A percentile compares a stretch with the other conserved stretches of the same genome.
These are phyloP conservation scores for Aspidiotus destructor DNA, from an alignment of 2,888 invertebrate genomes.

Conservation along the genomic window DNA sequence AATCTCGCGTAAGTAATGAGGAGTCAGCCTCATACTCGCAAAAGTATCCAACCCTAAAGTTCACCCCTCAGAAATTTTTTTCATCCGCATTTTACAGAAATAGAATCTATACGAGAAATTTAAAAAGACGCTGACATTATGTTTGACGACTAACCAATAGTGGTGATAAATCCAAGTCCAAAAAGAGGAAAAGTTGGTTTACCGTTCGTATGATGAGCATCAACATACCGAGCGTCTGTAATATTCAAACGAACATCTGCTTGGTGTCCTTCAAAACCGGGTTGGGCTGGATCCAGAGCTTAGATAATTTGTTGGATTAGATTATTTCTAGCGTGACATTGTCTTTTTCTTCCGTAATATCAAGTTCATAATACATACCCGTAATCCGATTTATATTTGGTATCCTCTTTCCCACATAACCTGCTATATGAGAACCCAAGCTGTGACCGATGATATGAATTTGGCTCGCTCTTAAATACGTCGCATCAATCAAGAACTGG, in stretches of 20 bases:
- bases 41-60: too few relatives aligned
- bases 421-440: slow-evolving; percentile 53
- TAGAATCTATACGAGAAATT: too few relatives aligned
- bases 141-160: slow-evolving; percentile 44
- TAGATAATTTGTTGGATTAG: neutral
- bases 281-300: slow-evolving; percentile 57
- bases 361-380: slow-evolving; percentile 42
- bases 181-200: slow-evolving; percentile 47
- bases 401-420: slow-evolving; percentile 48
- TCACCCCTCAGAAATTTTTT: too few relatives aligned
- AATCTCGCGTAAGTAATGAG: too few relatives aligned
- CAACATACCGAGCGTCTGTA: slow-evolving; percentile 52
- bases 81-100: too few relatives aligned
- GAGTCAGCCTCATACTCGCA: too few relatives aligned
- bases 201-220: slow-evolving; percentile 55
- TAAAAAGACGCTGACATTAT: neutral
- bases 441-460: slow-evolving; percentile 55
- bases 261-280: slow-evolving; percentile 48
- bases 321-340: neutral
- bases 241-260: slow-evolving; percentile 47
- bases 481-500: slow-evolving; percentile 44
- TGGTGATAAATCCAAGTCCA: slow-evolving; percentile 52
- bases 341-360: neutral
- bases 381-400: slow-evolving; percentile 48
- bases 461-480: slow-evolving; percentile 41